A percentile compares a stretch with the other conserved stretches of the same genome.
Conservation (phyloP, 2,113 vertebrate species). For the Anser cygnoides region DNA sequence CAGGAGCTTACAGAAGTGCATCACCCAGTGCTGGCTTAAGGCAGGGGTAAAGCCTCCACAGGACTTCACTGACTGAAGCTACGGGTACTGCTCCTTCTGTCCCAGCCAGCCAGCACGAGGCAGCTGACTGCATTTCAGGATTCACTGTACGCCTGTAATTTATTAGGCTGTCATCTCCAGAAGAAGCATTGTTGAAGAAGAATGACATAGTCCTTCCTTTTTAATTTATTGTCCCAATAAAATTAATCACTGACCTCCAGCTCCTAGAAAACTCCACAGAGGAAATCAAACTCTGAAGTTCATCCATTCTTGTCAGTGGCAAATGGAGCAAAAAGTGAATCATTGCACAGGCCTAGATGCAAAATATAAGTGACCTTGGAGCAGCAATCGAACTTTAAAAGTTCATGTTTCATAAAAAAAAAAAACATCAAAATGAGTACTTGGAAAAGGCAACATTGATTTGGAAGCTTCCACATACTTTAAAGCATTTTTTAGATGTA, state of each 20-base stretch:
- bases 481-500: neutral
- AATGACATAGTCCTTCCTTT: neutral
- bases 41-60: neutral
- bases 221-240: conserved; percentile 56
- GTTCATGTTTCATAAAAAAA: neutral
- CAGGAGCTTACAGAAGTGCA: neutral
- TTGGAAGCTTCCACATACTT: neutral
- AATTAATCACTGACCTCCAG: conserved; percentile 13
- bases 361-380: conserved; percentile 27
- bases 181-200: conserved; percentile 13
- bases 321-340: conserved; percentile 11
- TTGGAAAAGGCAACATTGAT: neutral
- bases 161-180: conserved; percentile 3
- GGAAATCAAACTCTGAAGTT: conserved; percentile 13
- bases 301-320: conserved; percentile 6
- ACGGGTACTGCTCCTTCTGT: neutral
- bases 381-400: neutral
- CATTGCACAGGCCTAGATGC: neutral
- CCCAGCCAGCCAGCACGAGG: neutral
- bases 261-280: conserved; percentile 22
- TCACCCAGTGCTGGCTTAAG: neutral
- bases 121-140: neutral
- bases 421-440: neutral
- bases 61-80: neutral
- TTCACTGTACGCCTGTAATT: neutral